A percentile compares a stretch with the other conserved stretches of the same genome.
phyloP scores from a whole-genome alignment of 2,888 invertebrate species.

The Malthinus seriepunctatus region DNA sequence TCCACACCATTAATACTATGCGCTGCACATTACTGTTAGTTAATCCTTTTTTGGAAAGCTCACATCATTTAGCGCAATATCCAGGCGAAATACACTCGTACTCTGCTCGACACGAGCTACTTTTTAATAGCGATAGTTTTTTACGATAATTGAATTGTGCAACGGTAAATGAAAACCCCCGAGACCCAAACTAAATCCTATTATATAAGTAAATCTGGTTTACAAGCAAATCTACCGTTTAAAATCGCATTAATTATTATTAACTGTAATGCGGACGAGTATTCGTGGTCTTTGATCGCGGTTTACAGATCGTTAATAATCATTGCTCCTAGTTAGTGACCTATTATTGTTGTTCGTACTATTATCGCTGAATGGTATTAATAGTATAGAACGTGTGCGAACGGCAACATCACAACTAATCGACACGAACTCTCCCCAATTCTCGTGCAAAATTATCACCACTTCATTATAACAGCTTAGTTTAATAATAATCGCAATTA shows the following conservation, averaged over 20 bases:
- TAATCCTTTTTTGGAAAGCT: slow-evolving; percentile 5
- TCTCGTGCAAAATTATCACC: too few relatives aligned
- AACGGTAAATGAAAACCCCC: slow-evolving; percentile 2
- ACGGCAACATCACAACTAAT: too few relatives aligned
- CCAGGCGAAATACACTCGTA: neutral
- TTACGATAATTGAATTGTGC: slow-evolving; percentile 13
- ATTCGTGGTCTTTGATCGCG: slow-evolving; percentile 14
- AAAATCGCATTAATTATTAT: slow-evolving; percentile 22
- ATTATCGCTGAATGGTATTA: slow-evolving; percentile 1
- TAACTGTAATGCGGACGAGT: slow-evolving; percentile 11
- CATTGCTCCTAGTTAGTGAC: slow-evolving; percentile 11
- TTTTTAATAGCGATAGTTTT: slow-evolving; percentile 12
- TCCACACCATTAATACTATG: slow-evolving; percentile 1
- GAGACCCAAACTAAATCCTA: slow-evolving; percentile 8
- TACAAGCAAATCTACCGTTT: slow-evolving; percentile 16
- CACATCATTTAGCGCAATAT: slow-evolving; percentile 12
- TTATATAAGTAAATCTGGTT: slow-evolving; percentile 20
- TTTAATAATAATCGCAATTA: too few relatives aligned
- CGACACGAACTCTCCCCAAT: too few relatives aligned
- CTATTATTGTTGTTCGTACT: slow-evolving; percentile 11
- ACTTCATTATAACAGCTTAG: too few relatives aligned
- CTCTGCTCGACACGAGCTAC: slow-evolving; percentile 5
- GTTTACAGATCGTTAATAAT: slow-evolving; percentile 19
- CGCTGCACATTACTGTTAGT: neutral
- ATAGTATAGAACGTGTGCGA: too few relatives aligned